Evolutionary conservation across 64 coral and sea anemone genomes (phyloP), one percentile per base, ranked within the genome.

Genomic region (Trachythela sp.): DNA sequence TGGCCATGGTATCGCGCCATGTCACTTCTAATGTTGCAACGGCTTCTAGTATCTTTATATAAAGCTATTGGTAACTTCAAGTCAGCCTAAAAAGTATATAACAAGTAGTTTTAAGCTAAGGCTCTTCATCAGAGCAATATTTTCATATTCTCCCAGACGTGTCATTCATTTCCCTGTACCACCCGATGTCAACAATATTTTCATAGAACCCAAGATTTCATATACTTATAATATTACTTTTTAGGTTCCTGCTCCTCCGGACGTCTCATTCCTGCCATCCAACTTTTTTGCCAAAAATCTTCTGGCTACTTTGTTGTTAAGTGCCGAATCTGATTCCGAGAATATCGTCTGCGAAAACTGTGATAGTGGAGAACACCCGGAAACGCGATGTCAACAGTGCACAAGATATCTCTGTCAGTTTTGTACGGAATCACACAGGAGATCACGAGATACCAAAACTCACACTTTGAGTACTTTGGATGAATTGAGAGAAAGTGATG

Each of bases 261-360:
- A 64, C 26, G 56, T 64, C 20, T 64, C 56, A 20, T 37, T 7
- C 33, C 34, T 80, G 8, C 75, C 75, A 4, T 37, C 75, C 4
- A 80, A 80, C 20, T 80, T 80, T 36, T 80, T 80, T 36, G 75
- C 33, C 9, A 80, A 80, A 15, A 80, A 80, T 38, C 30, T 80
- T 30, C 31, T 80, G 4, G 75, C 75, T 15, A 80, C 75, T 39
- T 35, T 80, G 18, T 80, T 30, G 15, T 39, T 36, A 8, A 29
- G 27, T 30, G 75, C 26, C 11, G 75, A 35, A 15, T 37, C 33
- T 38, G 1, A 3, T 39, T 27, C 56, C 1, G 56, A 18, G 7
- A 10, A 17, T 36, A 35, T 30, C 20, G 8, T 80, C 13, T 80
- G 75, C 20, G 75, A 80, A 39, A 80, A 80, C 6, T 80, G 75